Evolutionary conservation across 2,797 vertebrate genomes (phyloP).

Genomic region (Tympanoctomys barrerae): DNA sequence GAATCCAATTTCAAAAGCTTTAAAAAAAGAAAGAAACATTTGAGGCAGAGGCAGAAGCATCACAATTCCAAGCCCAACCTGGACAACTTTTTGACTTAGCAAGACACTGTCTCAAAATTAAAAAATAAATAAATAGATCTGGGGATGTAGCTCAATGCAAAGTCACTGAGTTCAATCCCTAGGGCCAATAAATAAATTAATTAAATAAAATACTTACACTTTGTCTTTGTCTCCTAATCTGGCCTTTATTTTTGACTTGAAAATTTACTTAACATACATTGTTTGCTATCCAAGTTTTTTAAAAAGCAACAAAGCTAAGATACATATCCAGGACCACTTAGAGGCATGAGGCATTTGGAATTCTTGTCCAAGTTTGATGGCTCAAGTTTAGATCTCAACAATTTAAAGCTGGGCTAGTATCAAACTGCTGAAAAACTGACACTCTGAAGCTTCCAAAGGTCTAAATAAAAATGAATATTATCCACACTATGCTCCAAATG

Average conservation of each 20-base stretch:
- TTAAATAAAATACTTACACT: background rate
- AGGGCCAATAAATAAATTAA: background rate
- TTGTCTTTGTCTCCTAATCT: slow-evolving; percentile 68
- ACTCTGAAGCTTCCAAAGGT: slow-evolving; percentile 69
- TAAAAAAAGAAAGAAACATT: background rate
- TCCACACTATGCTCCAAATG: background rate
- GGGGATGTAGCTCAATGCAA: background rate
- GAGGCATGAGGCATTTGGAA: slow-evolving; percentile 80
- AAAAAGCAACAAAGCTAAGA: slow-evolving; percentile 71
- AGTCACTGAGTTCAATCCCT: background rate
- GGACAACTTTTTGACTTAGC: background rate
- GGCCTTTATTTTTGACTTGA: slow-evolving; percentile 60
- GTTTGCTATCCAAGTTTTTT: slow-evolving; percentile 77
- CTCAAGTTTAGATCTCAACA: slow-evolving; percentile 73
- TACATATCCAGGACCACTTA: slow-evolving; percentile 76
- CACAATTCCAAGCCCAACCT: background rate
- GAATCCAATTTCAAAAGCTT: slow-evolving; percentile 62
- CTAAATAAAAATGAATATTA: slow-evolving; percentile 50
- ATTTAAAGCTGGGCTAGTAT: slow-evolving; percentile 75
- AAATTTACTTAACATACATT: slow-evolving; percentile 59
- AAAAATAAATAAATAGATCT: background rate
- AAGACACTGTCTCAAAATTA: background rate
- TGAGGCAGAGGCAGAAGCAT: background rate
- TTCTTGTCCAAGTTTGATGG: slow-evolving; percentile 83
- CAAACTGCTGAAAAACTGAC: slow-evolving; percentile 76